Percentiles rank a stretch among this genome's conserved stretches.
phyloP scores from a whole-genome alignment of 2,888 invertebrate species.

The Lithophane semibrunnea region DNA sequence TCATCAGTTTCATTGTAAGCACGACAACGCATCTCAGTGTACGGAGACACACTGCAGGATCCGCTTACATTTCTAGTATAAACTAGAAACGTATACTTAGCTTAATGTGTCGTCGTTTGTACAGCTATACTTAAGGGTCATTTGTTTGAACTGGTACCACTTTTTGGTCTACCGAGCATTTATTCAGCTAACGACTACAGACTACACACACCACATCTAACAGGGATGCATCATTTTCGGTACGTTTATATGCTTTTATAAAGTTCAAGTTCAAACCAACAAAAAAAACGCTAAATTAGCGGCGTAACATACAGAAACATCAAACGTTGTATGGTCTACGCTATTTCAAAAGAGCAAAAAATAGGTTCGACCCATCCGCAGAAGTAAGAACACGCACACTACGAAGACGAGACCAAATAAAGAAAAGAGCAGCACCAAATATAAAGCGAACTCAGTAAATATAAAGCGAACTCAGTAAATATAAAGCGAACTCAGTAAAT shows the following conservation, averaged over 20 bases:
- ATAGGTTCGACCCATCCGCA: background rate
- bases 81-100: background rate
- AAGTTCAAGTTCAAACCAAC: background rate
- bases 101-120: background rate
- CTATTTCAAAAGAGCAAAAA: background rate
- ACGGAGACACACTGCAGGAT: background rate
- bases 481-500: slow-evolving; percentile 61
- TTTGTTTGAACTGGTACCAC: background rate
- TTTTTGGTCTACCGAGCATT: background rate
- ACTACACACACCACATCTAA: slow-evolving; percentile 13
- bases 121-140: background rate
- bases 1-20: background rate
- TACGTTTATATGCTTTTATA: slow-evolving; percentile 34
- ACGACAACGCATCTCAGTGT: background rate
- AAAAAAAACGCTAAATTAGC: slow-evolving; percentile 7
- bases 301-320: slow-evolving; percentile 29
- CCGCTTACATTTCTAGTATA: background rate
- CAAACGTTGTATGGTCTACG: background rate
- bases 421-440: slow-evolving; percentile 46
- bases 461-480: slow-evolving; percentile 56
- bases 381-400: slow-evolving; percentile 14
- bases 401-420: slow-evolving; percentile 24
- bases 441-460: slow-evolving; percentile 61
- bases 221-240: slow-evolving; percentile 3
- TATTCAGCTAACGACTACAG: background rate